Evolutionary conservation across 2,888 invertebrate species (phyloP), one percentile per base, ranked within the genome.

Genomic region (Ennomos fuscantarius): DNA sequence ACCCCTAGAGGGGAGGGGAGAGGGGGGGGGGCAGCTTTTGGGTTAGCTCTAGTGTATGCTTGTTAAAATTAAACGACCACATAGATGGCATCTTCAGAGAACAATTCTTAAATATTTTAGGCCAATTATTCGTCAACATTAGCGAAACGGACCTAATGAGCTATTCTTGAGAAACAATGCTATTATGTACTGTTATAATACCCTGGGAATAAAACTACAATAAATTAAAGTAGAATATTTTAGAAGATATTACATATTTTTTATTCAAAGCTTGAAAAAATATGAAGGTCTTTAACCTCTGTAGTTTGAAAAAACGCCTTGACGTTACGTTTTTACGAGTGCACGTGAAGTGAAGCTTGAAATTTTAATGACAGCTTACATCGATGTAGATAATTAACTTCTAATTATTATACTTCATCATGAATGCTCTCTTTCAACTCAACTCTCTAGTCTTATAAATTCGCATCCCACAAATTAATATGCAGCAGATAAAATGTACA

Each of bases 381-480:
- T 54, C 12, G 40, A 52, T 53, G 56, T 40, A 55, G 31, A 39
- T 34, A 53, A 53, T 58, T 32, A 32, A 49, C 48, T 48, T 50
- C 51, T 61, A 56, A 67, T n/a, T n/a, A 67, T 67, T 61, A 60
- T 34, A 36, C 32, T 52, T 12, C 62, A 56, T 55, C 59, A 53
- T 54, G 61, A 62, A 45, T 52, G 49, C 40, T 33, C 60, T 63
- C 61, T 61, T 48, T 43, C 37, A 60, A 62, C 62, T 43, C 37
- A 60, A 62, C 62, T 66, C 54, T 66, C 64, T 63, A 60, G 52
- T 59, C 40, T 36, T 56, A 47, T 52, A 55, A 49, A 58, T 47
- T 54, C 35, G 36, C 49, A 44, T 60, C 59, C 46, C 60, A 59
- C 49, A 60, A 40, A 39, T 42, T 15, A 15, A 15, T 15, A 15